Evolutionary conservation across 1,140 invertebrate genomes (phyloP).

Genomic region (Bursaphelenchus mucronatus): DNA sequence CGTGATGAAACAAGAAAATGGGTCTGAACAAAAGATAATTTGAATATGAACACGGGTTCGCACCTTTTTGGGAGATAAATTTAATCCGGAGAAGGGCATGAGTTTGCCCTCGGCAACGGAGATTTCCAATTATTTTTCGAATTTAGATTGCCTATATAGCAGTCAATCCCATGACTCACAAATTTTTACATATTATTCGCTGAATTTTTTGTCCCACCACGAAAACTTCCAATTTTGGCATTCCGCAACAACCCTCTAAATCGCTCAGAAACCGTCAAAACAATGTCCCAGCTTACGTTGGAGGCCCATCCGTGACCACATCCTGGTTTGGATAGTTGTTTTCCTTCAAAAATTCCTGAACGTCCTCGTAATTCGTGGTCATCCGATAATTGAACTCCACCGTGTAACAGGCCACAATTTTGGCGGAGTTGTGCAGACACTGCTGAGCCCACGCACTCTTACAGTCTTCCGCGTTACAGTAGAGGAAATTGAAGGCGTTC

Average conservation of each 20-base stretch:
- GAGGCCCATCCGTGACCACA: constrained; percentile 16
- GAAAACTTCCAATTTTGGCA: not conserved
- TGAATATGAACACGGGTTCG: no score
- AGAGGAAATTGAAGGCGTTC: constrained; percentile 51
- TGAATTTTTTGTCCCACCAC: not conserved
- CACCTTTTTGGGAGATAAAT: no score
- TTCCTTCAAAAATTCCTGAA: constrained; percentile 49
- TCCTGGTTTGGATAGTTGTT: constrained; percentile 59
- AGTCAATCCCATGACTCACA: not conserved
- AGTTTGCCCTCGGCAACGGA: no score
- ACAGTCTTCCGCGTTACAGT: constrained; percentile 57
- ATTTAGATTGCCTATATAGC: no score
- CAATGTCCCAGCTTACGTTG: not conserved
- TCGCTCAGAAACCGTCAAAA: not conserved
- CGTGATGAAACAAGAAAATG: no score
- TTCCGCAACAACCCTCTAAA: not conserved
- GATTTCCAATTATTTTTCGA: no score
- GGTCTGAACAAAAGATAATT: no score
- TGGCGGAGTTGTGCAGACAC: constrained; percentile 58
- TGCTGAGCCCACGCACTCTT: constrained; percentile 61
- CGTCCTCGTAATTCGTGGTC: constrained; percentile 53
- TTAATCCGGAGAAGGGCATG: no score
- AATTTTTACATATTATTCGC: constrained; percentile 17
- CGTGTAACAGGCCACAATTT: constrained; percentile 58
- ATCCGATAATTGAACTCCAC: constrained; percentile 60